phyloP scores from a whole-genome alignment of 2,888 invertebrate genomes.

The Sphaeridia pumilis region DNA sequence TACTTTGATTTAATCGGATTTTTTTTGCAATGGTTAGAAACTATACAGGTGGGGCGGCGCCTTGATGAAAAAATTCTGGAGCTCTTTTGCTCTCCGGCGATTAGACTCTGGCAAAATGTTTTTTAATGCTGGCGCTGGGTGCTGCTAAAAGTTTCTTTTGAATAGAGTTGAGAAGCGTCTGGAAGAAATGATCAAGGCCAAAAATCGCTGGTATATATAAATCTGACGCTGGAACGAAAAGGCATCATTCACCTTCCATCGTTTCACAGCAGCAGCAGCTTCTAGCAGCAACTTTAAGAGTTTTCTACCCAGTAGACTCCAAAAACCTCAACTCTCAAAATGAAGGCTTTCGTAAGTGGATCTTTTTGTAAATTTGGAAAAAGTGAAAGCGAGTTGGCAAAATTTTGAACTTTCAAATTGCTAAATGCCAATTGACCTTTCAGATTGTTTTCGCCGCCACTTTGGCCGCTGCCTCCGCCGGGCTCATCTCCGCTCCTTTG shows the following conservation, averaged over 20 bases:
- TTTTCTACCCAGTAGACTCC: conserved; percentile 1
- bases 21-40: too few relatives aligned
- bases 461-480: conserved; percentile 25
- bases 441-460: conserved; percentile 28
- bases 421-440: conserved; percentile 3
- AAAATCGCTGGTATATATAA: not conserved
- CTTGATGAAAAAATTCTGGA: too few relatives aligned
- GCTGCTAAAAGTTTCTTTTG: too few relatives aligned
- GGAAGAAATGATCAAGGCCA: not conserved
- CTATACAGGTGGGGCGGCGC: too few relatives aligned
- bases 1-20: too few relatives aligned
- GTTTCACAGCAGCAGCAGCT: not conserved
- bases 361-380: not conserved
- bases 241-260: too few relatives aligned
- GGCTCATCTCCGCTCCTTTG: not conserved
- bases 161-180: not conserved
- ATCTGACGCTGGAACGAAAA: not conserved
- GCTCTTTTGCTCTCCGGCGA: too few relatives aligned
- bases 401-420: not conserved
- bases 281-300: not conserved
- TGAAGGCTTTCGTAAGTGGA: not conserved
- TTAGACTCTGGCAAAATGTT: too few relatives aligned
- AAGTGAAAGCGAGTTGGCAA: not conserved
- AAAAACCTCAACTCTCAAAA: not conserved
- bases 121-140: too few relatives aligned